Evolutionary conservation across 2,888 invertebrate genomes (phyloP).

Genomic region (Thumatha senex): DNA sequence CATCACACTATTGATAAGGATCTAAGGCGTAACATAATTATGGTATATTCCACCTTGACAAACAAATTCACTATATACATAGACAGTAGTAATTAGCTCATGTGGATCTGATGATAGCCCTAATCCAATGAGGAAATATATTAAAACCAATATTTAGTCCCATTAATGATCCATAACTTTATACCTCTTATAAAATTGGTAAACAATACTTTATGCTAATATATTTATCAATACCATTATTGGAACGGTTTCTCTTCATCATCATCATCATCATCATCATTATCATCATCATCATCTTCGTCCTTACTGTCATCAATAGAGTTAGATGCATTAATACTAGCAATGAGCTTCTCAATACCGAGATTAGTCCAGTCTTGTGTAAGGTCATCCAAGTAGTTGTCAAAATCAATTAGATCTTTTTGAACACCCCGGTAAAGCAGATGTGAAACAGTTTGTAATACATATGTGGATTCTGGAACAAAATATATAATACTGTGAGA

Average conservation of each 20-base stretch:
- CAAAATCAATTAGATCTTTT: constrained; percentile 95
- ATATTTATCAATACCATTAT: constrained; percentile 18
- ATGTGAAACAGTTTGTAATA: constrained; percentile 86
- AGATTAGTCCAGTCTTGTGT: constrained; percentile 94
- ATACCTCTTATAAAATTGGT: constrained; percentile 2
- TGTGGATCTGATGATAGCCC: too few relatives aligned
- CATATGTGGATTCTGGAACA: constrained; percentile 69
- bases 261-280: constrained; percentile 24
- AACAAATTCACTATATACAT: too few relatives aligned
- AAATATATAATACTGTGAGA: not conserved
- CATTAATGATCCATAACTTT: constrained; percentile 11
- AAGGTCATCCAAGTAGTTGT: constrained; percentile 97
- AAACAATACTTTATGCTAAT: not conserved
- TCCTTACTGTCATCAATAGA: constrained; percentile 38
- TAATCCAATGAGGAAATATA: too few relatives aligned
- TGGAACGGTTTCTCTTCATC: constrained; percentile 28
- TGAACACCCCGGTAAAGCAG: constrained; percentile 89
- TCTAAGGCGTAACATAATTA: too few relatives aligned
- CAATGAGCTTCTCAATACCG: constrained; percentile 69
- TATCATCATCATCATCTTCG: constrained; percentile 27
- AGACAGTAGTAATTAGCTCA: too few relatives aligned
- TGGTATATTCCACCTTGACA: too few relatives aligned
- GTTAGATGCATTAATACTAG: constrained; percentile 59
- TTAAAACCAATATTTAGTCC: not conserved
- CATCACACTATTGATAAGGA: too few relatives aligned